Evolutionary conservation across 2,113 vertebrate species (phyloP), one percentile per base, ranked within the genome.

Genomic region (Gambusia affinis): DNA sequence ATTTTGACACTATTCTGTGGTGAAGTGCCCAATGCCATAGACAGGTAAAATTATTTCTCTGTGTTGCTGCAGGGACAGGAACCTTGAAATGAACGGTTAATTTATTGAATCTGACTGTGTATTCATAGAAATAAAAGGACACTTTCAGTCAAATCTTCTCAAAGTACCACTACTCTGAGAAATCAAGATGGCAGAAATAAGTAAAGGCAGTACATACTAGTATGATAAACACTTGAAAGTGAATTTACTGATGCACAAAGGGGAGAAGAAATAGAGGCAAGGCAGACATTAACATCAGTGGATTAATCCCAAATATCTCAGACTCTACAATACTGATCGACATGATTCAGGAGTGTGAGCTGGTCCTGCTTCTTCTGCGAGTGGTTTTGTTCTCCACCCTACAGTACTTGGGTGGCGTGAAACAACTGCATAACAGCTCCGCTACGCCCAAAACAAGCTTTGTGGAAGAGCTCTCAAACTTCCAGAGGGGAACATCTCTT

Each of bases 231-330:
- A 70, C 67, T 75, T 19, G 78, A 66, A 72, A 63, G 75, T 15
- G 29, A 80, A 72, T 51, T 65, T 51, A 78, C 8, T 71, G 74
- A 68, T 74, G 74, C 65, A 61, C 19, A 42, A 68, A 66, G 42
- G 47, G 12, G 39, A 63, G n/a, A 69, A 51, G 67, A 33, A 67
- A 65, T 75, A 64, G 42, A 66, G 44, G 60, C 1, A 29, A 37
- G 35, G 35, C 35, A 37, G 60, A 73, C 61, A 73, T 15, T 47
- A 29, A 75, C 71, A 61, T 73, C 75, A 69, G 66, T 74, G 71
- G 57, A 72, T 27, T 78, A 60, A 86, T 84, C 85, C 86, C 90
- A 89, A 81, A 90, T 81, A 82, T 77, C 68, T 86, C 78, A 81
- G 24, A 78, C 85, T 68, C 44, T 77, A 80, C 5, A 54, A 51